These are phyloP conservation scores for Tetragnatha versicolor DNA, from an alignment of 1,140 invertebrate genomes.

Conservation along the genomic window DNA sequence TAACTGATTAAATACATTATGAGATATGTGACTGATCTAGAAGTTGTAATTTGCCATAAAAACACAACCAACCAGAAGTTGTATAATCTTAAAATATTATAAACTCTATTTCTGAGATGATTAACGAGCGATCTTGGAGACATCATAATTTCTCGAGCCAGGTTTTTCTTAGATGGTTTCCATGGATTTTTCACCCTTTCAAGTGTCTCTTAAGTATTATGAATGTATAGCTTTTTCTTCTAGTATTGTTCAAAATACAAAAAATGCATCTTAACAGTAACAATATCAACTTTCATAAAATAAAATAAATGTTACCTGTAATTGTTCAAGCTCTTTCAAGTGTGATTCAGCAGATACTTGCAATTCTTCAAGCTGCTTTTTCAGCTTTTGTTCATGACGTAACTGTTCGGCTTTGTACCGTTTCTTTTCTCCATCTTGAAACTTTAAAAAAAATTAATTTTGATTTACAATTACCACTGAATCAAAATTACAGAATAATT, in stretches of 20 bases:
- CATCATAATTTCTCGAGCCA: not conserved
- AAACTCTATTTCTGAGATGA: no score
- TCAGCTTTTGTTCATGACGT: slow-evolving; percentile 91
- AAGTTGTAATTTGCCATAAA: no score
- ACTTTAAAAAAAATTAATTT: slow-evolving; percentile 67
- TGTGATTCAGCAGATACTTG: slow-evolving; percentile 84
- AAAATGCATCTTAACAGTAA: no score
- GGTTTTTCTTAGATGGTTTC: not conserved
- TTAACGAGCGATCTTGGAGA: not conserved
- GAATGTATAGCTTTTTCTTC: not conserved
- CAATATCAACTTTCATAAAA: not conserved
- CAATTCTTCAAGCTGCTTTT: slow-evolving; percentile 89
- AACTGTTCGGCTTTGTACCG: slow-evolving; percentile 91
- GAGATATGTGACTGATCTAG: no score
- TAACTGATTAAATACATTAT: no score
- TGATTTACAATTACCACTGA: not conserved
- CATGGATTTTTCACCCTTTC: not conserved
- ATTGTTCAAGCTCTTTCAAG: slow-evolving; percentile 75
- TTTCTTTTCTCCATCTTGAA: slow-evolving; percentile 98
- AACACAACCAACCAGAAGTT: no score
- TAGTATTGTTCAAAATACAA: not conserved
- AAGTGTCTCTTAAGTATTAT: not conserved
- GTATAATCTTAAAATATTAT: no score
- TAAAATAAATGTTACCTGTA: slow-evolving; percentile 57
- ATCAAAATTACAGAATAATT: not conserved